Conservation (phyloP, 2,113 vertebrate species). For the Rhinogobius similis region DNA sequence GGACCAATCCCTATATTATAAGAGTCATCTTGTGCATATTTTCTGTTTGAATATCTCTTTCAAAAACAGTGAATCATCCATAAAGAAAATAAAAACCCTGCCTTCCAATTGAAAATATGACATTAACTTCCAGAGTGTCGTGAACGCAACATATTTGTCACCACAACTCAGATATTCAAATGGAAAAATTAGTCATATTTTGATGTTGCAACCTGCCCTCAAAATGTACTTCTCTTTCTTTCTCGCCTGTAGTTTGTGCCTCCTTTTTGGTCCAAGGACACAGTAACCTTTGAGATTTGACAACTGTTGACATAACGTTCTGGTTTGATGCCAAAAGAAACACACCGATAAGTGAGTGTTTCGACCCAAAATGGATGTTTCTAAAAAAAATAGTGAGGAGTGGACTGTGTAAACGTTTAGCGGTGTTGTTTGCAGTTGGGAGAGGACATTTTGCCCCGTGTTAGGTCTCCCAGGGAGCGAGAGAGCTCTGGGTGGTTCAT, state of each 20-base stretch:
- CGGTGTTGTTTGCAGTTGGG: conserved; percentile 2
- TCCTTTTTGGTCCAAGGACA: conserved; percentile 2
- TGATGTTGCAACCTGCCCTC: background rate
- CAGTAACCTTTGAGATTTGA: conserved; percentile 2
- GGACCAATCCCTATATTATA: too few relatives aligned
- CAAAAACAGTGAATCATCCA: too few relatives aligned
- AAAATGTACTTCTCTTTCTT: background rate
- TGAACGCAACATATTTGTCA: background rate
- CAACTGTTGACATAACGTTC: conserved; percentile 6
- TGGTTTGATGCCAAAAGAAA: conserved; percentile 1
- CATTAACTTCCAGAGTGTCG: too few relatives aligned
- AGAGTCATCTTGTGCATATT: too few relatives aligned
- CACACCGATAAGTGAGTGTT: conserved; percentile 2
- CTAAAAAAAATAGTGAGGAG: background rate
- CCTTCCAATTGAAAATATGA: too few relatives aligned
- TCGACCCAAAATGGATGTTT: conserved; percentile 6
- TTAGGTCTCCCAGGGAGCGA: conserved; percentile 1
- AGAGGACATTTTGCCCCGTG: conserved; percentile 10
- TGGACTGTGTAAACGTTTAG: conserved; percentile 5
- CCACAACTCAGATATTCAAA: background rate
- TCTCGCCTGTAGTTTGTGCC: background rate
- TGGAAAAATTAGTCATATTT: background rate
- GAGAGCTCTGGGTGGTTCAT: conserved; percentile 1
- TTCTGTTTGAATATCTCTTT: too few relatives aligned
- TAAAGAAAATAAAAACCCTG: too few relatives aligned